A percentile compares a stretch with the other conserved stretches of the same genome.
Conservation (phyloP, 2,888 invertebrate genomes). For the Dynastes hyllus region DNA sequence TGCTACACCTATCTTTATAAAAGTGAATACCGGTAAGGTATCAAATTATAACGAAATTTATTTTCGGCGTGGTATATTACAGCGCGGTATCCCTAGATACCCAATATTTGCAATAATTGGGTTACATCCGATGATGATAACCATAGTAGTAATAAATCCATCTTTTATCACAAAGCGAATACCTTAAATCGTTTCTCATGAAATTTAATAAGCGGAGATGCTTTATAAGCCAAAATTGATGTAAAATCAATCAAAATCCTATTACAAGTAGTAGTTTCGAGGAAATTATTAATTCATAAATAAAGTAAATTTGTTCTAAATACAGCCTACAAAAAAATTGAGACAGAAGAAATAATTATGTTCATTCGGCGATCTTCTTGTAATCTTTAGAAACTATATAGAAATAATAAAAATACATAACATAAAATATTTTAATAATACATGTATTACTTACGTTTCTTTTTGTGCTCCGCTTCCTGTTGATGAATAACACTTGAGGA, state of each 20-base stretch:
- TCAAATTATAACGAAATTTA: constrained; percentile 54
- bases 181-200: neutral
- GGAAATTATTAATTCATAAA: neutral
- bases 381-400: neutral
- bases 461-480: constrained; percentile 68
- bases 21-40: constrained; percentile 6
- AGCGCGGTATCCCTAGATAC: constrained; percentile 50
- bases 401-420: neutral
- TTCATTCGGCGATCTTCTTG: neutral
- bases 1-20: neutral
- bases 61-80: constrained; percentile 54
- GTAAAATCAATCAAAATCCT: constrained; percentile 3
- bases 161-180: constrained; percentile 3
- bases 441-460: constrained; percentile 68
- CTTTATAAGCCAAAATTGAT: constrained; percentile 11
- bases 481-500: constrained; percentile 67
- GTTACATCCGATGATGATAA: constrained; percentile 22
- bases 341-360: neutral
- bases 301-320: constrained; percentile 4
- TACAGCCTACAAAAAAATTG: constrained; percentile 3
- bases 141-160: constrained; percentile 10
- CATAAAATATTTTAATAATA: neutral
- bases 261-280: neutral
- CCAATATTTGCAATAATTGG: constrained; percentile 39
- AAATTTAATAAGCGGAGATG: neutral